These are phyloP conservation scores for Adineta ricciae DNA, from an alignment of 2,888 invertebrate genomes.

Conservation along the genomic window DNA sequence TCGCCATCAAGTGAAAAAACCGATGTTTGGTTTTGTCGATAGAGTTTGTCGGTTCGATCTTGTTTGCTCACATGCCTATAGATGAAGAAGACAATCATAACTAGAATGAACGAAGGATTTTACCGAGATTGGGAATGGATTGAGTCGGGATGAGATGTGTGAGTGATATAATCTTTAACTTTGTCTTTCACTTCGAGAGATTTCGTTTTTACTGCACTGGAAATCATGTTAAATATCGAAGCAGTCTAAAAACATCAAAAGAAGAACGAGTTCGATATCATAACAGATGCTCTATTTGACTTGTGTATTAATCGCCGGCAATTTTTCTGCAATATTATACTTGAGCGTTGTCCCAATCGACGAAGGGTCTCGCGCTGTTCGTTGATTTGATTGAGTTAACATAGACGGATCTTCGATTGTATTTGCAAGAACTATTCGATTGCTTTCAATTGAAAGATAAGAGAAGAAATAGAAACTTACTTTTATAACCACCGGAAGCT, in stretches of 20 bases:
- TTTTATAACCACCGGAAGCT: slow-evolving; percentile 72
- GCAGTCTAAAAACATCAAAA: slow-evolving; percentile 35
- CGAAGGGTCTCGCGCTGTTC: background rate
- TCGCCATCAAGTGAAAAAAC: slow-evolving; percentile 90
- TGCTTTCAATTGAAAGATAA: background rate
- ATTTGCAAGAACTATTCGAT: slow-evolving; percentile 1
- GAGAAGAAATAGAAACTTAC: background rate
- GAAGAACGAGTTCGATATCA: no score
- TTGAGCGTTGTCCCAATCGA: slow-evolving; percentile 38
- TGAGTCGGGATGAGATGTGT: background rate
- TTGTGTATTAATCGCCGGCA: background rate
- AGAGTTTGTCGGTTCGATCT: slow-evolving; percentile 72
- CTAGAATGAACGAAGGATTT: background rate
- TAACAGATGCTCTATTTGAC: background rate
- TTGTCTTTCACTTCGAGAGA: slow-evolving; percentile 82
- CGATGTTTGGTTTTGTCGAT: slow-evolving; percentile 65
- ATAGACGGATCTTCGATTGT: slow-evolving; percentile 31
- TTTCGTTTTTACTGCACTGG: slow-evolving; percentile 70
- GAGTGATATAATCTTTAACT: slow-evolving; percentile 77
- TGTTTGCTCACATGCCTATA: slow-evolving; percentile 66
- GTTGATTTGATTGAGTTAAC: slow-evolving; percentile 19
- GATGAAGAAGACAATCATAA: slow-evolving; percentile 10
- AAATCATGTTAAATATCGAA: slow-evolving; percentile 43
- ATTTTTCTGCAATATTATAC: slow-evolving; percentile 34
- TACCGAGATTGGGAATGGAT: background rate